Evolutionary conservation across 2,113 vertebrate species (phyloP).

Genomic region (Paramormyrops kingsleyae): DNA sequence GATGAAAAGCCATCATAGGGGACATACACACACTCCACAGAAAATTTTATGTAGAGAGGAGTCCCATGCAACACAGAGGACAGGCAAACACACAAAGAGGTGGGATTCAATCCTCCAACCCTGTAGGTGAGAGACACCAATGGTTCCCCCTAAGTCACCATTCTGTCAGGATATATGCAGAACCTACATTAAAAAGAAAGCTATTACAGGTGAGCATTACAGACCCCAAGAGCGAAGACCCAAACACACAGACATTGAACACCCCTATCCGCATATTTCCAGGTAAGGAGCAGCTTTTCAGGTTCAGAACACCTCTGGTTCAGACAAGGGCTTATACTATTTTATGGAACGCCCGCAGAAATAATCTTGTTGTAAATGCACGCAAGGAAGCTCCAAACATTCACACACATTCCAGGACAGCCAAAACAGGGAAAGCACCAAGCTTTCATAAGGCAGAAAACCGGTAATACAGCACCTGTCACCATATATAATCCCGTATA

Average conservation of each 20-base stretch:
- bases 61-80: background rate
- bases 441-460: background rate
- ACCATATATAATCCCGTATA: background rate
- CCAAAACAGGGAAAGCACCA: background rate
- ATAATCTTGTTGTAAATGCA: background rate
- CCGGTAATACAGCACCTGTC: background rate
- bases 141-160: background rate
- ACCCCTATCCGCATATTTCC: background rate
- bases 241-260: background rate
- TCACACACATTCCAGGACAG: background rate
- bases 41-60: background rate
- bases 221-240: background rate
- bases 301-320: background rate
- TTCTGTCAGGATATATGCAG: background rate
- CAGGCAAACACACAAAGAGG: background rate
- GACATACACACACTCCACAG: background rate
- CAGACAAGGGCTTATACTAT: background rate
- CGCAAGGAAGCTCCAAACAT: background rate
- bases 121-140: background rate
- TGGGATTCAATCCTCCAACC: background rate
- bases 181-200: background rate
- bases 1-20: background rate
- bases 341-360: background rate
- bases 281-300: background rate
- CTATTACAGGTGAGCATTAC: background rate